These are phyloP conservation scores for Sarcophilus harrisii DNA, from an alignment of 2,797 vertebrate species.

Conservation along the genomic window DNA sequence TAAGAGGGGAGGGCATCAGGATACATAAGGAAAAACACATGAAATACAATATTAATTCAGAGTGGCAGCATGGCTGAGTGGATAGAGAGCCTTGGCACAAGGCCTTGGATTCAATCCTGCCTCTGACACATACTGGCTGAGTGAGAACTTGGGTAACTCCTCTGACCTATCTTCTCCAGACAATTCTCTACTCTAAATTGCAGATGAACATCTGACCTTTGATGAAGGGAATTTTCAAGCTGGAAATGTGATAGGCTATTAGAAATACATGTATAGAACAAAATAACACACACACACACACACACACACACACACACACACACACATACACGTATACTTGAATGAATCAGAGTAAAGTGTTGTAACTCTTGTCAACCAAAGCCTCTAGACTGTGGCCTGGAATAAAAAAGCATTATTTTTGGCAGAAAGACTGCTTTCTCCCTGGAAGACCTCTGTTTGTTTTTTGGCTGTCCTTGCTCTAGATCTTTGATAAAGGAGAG, in stretches of 20 bases:
- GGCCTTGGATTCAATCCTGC: not conserved
- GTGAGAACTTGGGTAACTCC: not conserved
- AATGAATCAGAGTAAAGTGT: not conserved
- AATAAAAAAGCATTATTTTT: not conserved
- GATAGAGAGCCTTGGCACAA: not conserved
- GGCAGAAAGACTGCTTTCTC: not conserved
- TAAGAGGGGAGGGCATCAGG: not conserved
- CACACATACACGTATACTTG: not conserved
- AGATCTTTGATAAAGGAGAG: not conserved
- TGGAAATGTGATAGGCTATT: not conserved
- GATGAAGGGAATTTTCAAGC: not conserved
- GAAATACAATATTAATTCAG: not conserved
- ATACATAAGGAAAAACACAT: not conserved
- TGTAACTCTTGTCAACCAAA: not conserved
- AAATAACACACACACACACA: not conserved
- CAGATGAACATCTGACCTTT: not conserved
- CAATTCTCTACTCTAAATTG: not conserved
- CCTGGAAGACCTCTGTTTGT: not conserved
- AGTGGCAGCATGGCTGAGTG: not conserved
- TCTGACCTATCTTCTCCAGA: not conserved
- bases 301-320: not conserved
- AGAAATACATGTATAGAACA: not conserved
- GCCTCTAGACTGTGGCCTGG: not conserved
- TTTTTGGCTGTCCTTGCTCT: slow-evolving; percentile 1
- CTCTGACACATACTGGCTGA: not conserved